Conservation (phyloP, 92 coral and sea anemone genomes). For the Palythoa heliodiscus region DNA sequence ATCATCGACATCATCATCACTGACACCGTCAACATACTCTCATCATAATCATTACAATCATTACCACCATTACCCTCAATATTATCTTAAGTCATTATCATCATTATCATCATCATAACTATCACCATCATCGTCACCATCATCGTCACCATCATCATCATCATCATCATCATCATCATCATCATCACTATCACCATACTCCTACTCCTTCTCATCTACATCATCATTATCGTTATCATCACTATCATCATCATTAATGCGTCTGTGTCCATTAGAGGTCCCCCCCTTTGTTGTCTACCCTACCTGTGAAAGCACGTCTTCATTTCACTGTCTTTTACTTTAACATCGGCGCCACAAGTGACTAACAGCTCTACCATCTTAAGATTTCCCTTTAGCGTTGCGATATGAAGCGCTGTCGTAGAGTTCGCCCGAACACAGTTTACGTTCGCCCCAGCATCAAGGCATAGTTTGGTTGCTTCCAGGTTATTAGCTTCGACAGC, state of each 20-base stretch:
- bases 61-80: background rate
- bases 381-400: constrained; percentile 62
- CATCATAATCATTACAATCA: too few species aligned
- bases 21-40: too few species aligned
- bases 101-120: background rate
- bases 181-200: background rate
- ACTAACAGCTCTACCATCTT: constrained; percentile 58
- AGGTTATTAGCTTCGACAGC: constrained; percentile 57
- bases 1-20: too few species aligned
- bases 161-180: background rate
- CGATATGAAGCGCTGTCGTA: constrained; percentile 64
- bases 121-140: background rate
- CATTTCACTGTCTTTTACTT: constrained; percentile 57
- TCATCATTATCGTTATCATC: background rate
- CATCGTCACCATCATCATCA: background rate
- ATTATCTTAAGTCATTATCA: background rate
- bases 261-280: background rate
- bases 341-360: constrained; percentile 56
- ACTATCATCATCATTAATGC: background rate
- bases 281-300: background rate
- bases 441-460: constrained; percentile 63
- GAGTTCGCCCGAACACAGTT: constrained; percentile 39
- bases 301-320: constrained; percentile 74
- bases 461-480: constrained; percentile 47
- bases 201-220: too few species aligned